Conservation (phyloP, 2,888 invertebrate species). For the Eupithecia exiguata region DNA sequence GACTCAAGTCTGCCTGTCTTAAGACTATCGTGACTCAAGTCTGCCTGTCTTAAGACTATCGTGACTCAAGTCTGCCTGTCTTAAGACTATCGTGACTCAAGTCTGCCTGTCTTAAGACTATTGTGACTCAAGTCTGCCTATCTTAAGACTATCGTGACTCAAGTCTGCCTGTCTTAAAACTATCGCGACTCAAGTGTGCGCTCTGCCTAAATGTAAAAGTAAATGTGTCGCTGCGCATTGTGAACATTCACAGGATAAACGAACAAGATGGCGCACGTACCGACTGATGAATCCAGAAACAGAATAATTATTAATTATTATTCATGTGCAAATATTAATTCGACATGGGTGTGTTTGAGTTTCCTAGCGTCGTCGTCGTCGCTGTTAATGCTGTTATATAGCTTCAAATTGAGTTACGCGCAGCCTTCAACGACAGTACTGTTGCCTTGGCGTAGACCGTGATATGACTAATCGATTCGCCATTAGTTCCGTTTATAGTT, state of each 20-base stretch:
- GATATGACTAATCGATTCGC: conserved; percentile 16
- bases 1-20: too few relatives aligned
- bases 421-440: neutral
- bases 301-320: neutral
- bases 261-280: neutral
- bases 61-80: too few relatives aligned
- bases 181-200: too few relatives aligned
- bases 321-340: neutral
- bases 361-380: neutral
- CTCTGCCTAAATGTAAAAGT: too few relatives aligned
- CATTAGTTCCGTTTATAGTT: conserved; percentile 8
- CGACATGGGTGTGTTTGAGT: neutral
- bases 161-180: too few relatives aligned
- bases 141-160: too few relatives aligned
- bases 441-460: neutral
- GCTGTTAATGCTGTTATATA: too few relatives aligned
- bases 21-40: too few relatives aligned
- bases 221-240: neutral
- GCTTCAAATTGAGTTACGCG: neutral
- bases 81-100: too few relatives aligned
- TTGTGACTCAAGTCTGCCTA: too few relatives aligned
- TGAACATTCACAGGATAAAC: neutral
- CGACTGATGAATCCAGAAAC: neutral
- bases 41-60: too few relatives aligned
- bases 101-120: too few relatives aligned